Conservation (phyloP, 2,888 invertebrate species). For the Acronicta alni region DNA sequence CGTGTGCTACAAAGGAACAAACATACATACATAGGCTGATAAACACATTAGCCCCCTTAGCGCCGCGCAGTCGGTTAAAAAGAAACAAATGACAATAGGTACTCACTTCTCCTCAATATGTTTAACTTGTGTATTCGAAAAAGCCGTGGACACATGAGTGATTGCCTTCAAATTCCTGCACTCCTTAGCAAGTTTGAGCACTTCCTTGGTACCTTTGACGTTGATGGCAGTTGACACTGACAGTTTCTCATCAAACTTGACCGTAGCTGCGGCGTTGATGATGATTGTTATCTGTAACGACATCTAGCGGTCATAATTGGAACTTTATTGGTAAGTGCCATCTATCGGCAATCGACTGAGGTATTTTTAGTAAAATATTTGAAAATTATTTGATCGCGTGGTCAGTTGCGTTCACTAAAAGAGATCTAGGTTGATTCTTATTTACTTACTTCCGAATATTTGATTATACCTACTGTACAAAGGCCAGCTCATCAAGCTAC, state of each 20-base stretch:
- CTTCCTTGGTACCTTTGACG: conserved; percentile 92
- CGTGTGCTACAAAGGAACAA: too few species aligned
- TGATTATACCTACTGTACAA: too few species aligned
- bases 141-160: conserved; percentile 83
- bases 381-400: too few species aligned
- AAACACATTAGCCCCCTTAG: too few species aligned
- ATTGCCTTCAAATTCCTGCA: conserved; percentile 92
- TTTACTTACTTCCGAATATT: too few species aligned
- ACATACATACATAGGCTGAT: too few species aligned
- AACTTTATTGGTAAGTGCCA: conserved; percentile 11
- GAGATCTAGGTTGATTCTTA: too few species aligned
- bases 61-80: too few species aligned
- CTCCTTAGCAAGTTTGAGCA: conserved; percentile 92
- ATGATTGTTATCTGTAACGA: conserved; percentile 78
- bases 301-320: conserved; percentile 33
- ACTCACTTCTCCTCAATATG: conserved; percentile 91
- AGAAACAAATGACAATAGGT: too few species aligned
- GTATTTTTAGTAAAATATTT: too few species aligned
- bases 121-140: conserved; percentile 93
- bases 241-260: conserved; percentile 94
- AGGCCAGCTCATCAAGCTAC: too few species aligned
- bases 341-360: not conserved
- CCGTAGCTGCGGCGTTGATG: conserved; percentile 83
- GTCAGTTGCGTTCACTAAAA: too few species aligned
- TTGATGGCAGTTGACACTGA: conserved; percentile 94